These are phyloP conservation scores for Sinopyrophorus schimmeli DNA, from an alignment of 2,888 invertebrate species.

Conservation along the genomic window DNA sequence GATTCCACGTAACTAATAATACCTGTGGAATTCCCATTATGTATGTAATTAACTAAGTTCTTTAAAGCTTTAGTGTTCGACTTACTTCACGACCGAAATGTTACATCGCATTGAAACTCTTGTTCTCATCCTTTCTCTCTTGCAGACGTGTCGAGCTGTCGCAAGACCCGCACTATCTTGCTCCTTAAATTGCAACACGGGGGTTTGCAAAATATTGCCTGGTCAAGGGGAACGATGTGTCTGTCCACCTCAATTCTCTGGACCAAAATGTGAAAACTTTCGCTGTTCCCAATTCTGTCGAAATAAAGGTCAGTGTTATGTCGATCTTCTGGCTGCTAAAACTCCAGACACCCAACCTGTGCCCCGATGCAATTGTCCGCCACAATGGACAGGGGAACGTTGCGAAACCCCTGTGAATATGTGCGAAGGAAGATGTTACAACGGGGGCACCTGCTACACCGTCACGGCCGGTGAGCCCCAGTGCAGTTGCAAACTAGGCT, in stretches of 20 bases:
- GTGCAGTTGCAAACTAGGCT: conserved; percentile 61
- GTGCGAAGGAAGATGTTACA: conserved; percentile 63
- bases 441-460: conserved; percentile 62
- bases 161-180: conserved; percentile 50
- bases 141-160: conserved; percentile 51
- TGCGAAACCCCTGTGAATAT: conserved; percentile 64
- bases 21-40: conserved; percentile 23
- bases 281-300: conserved; percentile 70
- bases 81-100: no score
- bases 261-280: conserved; percentile 69
- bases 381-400: conserved; percentile 66
- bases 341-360: conserved; percentile 41
- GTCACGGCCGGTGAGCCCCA: conserved; percentile 36
- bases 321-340: conserved; percentile 46
- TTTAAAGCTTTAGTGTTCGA: no score
- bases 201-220: conserved; percentile 60
- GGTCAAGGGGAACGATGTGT: conserved; percentile 63
- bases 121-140: conserved; percentile 36
- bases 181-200: conserved; percentile 63
- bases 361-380: conserved; percentile 62
- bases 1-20: conserved; percentile 5
- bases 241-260: conserved; percentile 67
- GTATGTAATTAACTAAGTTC: conserved; percentile 20
- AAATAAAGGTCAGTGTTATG: conserved; percentile 64
- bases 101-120: no score